Evolutionary conservation across 2,797 vertebrate genomes (phyloP), one percentile per base, ranked within the genome.

Genomic region (Centroberyx gerrardi): DNA sequence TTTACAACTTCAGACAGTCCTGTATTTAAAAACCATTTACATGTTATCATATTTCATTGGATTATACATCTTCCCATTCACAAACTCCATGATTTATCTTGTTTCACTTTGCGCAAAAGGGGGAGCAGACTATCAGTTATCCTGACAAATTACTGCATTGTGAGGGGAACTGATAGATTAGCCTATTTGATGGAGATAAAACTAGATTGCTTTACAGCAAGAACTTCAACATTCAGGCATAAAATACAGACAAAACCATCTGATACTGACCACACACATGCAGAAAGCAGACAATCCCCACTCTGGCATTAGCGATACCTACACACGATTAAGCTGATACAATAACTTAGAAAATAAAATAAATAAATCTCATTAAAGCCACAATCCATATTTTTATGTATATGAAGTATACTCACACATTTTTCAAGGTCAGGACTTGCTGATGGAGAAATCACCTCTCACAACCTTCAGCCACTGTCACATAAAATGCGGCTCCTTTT

Each of bases 191-290:
- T 62, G 59, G 58, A 63, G 52, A 53, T 22, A 29, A 68, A 53
- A 46, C 18, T 4, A 9, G 58, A 68, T 28, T 74, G 69, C n/a
- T 69, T 72, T 27, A 66, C 17, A 72, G 38, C 33, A 36, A 38
- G 0, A 66, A 46, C 53, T 28, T 44, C 13, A 53, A 81, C 69
- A 62, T 62, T 86, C 46, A 51, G 31, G 38, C 46, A 54, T 5
- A 73, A 71, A 77, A 78, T 63, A 71, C n/a, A 68, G 54, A 83
- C 14, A 61, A 64, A 62, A 10, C 48, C 8, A 66, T 62, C 8
- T 0, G 29, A 74, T 33, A 68, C 4, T n/a, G 52, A 76, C 15
- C 59, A 72, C 55, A 66, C 58, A 76, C 81, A 79, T 85, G 76
- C 71, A 82, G 10, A 62, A 69, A 72, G 48, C 54, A 76, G 46